Conservation (phyloP, 2,797 vertebrate genomes). For the Myotis vivesi region DNA sequence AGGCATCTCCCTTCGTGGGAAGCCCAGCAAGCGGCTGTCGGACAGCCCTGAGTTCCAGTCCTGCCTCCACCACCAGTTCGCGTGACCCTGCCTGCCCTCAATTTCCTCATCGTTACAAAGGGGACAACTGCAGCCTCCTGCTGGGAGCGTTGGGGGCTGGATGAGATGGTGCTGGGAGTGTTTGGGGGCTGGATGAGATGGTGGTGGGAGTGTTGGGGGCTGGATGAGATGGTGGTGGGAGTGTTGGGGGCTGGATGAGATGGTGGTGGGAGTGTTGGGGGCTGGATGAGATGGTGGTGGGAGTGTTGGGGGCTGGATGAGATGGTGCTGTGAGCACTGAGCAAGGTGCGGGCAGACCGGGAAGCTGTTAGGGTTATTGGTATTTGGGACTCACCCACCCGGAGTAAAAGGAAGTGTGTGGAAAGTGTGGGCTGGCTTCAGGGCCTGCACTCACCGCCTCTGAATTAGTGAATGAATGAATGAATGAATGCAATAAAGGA, state of each 20-base stretch:
- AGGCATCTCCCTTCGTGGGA: not conserved
- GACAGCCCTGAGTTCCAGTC: not conserved
- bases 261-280: not conserved
- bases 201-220: not conserved
- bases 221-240: not conserved
- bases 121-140: too few relatives aligned
- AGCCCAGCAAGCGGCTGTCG: not conserved
- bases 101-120: not conserved
- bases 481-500: not conserved
- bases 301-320: not conserved
- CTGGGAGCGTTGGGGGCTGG: too few relatives aligned
- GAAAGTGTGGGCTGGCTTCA: not conserved
- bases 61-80: not conserved
- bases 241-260: not conserved
- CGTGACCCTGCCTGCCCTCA: not conserved
- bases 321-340: not conserved
- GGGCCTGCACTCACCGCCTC: not conserved
- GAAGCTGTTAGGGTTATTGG: not conserved
- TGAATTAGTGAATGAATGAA: not conserved
- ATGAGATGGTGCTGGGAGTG: not conserved
- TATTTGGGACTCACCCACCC: too few relatives aligned
- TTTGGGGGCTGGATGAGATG: not conserved
- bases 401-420: not conserved
- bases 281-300: not conserved
- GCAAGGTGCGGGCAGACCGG: not conserved